Percentiles rank a stretch among this genome's conserved stretches.
Evolutionary conservation across 2,113 vertebrate genomes (phyloP).

Genomic region (Dasyurus viverrinus): DNA sequence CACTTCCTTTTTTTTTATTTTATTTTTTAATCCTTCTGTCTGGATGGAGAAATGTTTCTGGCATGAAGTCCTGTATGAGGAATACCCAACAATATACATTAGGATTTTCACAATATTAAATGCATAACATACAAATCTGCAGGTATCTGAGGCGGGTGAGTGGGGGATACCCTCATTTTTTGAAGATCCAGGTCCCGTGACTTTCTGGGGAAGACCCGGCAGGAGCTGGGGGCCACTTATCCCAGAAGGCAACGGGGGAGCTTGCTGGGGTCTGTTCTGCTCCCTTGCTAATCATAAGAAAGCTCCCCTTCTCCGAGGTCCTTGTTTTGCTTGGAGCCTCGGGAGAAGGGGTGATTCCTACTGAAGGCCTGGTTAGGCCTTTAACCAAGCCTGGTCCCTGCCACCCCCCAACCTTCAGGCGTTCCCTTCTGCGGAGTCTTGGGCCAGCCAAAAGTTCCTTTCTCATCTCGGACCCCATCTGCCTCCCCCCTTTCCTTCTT

Average conservation of each 20-base stretch:
- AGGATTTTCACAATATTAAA: constrained; percentile 89
- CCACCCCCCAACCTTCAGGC: not conserved
- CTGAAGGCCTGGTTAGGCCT: not conserved
- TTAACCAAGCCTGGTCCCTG: too few species aligned
- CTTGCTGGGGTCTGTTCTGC: not conserved
- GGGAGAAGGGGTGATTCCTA: not conserved
- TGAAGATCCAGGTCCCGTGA: not conserved
- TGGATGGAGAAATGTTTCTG: constrained; percentile 85
- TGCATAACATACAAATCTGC: constrained; percentile 89
- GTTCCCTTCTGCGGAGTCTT: not conserved
- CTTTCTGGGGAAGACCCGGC: not conserved
- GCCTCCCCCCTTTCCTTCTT: not conserved
- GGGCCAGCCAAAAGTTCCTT: not conserved
- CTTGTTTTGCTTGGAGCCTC: too few species aligned
- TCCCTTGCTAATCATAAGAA: not conserved
- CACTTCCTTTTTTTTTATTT: not conserved
- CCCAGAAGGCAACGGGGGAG: not conserved
- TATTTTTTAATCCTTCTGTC: constrained; percentile 58
- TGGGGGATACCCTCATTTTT: not conserved
- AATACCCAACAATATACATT: constrained; percentile 84
- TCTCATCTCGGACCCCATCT: not conserved
- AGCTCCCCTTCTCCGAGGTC: not conserved
- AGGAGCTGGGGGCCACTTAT: not conserved
- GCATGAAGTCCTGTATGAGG: constrained; percentile 85
- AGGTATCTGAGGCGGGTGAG: constrained; percentile 83